Conservation (phyloP, 2,888 invertebrate species). For the Agrotis segetum region DNA sequence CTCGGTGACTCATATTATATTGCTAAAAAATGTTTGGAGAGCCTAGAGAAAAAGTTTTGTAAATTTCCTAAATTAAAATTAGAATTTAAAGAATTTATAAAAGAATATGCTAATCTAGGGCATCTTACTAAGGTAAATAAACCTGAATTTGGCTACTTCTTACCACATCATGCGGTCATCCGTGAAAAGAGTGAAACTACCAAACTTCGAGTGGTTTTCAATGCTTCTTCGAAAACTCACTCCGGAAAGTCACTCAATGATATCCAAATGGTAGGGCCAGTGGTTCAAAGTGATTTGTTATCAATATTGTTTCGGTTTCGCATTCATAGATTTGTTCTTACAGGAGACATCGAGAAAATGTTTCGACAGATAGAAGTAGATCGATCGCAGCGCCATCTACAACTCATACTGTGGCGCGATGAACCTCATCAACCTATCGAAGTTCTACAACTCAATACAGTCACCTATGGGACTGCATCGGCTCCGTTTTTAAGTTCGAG, state of each 20-base stretch:
- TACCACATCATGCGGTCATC: conserved; percentile 36
- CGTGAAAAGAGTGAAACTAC: conserved; percentile 35
- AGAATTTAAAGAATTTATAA: neutral
- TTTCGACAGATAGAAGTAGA: conserved; percentile 3
- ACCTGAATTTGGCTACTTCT: conserved; percentile 24
- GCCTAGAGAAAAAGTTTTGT: conserved; percentile 11
- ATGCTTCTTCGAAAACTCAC: conserved; percentile 30
- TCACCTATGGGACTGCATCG: no score
- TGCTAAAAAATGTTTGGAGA: conserved; percentile 7
- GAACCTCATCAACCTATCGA: neutral
- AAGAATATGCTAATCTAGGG: neutral
- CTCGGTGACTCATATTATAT: conserved; percentile 15
- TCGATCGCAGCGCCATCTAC: conserved; percentile 5
- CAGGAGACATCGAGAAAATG: conserved; percentile 10
- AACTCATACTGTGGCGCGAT: conserved; percentile 7
- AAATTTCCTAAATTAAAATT: conserved; percentile 11
- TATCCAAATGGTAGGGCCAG: conserved; percentile 18
- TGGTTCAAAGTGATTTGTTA: neutral
- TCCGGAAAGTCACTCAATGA: conserved; percentile 29
- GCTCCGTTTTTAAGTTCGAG: no score
- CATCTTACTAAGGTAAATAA: neutral
- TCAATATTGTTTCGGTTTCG: conserved; percentile 4
- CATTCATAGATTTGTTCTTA: conserved; percentile 7
- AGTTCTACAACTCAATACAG: no score
- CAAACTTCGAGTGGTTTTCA: conserved; percentile 28